A percentile compares a stretch with the other conserved stretches of the same genome.
phyloP scores from a whole-genome alignment of 2,797 vertebrate genomes.

The Gymnothorax javanicus region DNA sequence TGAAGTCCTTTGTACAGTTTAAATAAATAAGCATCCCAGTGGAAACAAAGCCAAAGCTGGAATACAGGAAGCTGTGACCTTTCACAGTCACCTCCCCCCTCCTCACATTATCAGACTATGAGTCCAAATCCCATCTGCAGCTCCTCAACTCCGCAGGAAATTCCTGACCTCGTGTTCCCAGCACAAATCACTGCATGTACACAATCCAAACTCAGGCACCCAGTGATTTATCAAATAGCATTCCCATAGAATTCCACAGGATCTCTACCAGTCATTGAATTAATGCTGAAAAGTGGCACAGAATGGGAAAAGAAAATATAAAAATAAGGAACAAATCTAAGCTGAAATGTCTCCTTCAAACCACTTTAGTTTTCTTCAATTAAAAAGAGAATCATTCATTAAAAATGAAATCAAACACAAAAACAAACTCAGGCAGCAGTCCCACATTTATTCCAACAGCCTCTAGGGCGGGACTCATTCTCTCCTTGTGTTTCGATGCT shows the following conservation, averaged over 20 bases:
- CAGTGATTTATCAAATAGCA: neutral
- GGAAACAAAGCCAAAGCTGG: neutral
- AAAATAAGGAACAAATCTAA: too few species aligned
- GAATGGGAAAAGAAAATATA: neutral
- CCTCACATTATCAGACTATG: conserved; percentile 1
- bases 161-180: neutral
- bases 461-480: too few species aligned
- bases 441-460: too few species aligned
- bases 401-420: too few species aligned
- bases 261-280: neutral
- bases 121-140: conserved; percentile 10
- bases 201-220: neutral
- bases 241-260: neutral
- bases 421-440: too few species aligned
- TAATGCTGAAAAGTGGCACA: neutral
- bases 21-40: neutral
- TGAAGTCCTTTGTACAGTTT: neutral
- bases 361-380: too few species aligned
- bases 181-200: neutral
- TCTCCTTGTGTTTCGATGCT: too few species aligned
- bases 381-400: too few species aligned
- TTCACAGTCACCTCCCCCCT: neutral
- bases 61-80: neutral
- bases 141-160: neutral
- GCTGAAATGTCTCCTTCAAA: too few species aligned